Evolutionary conservation across 2,113 vertebrate species (phyloP).

Genomic region (Cyphomyrus discorhynchus): DNA sequence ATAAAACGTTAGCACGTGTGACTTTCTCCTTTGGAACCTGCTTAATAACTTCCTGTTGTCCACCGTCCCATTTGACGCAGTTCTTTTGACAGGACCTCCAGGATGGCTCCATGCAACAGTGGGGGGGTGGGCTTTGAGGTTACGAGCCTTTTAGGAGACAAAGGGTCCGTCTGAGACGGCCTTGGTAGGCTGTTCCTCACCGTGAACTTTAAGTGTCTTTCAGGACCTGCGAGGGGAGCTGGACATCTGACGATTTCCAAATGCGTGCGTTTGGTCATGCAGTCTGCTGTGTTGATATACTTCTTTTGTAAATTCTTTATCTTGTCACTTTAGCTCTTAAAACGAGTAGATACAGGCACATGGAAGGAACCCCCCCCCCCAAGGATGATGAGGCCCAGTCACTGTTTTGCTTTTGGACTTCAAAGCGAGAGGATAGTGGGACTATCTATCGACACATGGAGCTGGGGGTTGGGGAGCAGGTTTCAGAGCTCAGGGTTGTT

Average conservation of each 20-base stretch:
- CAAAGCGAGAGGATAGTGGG: background rate
- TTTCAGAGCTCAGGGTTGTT: background rate
- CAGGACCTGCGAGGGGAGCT: background rate
- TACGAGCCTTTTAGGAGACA: background rate
- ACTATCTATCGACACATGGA: background rate
- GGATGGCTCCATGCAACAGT: background rate
- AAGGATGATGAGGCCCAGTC: background rate
- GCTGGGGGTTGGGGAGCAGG: background rate
- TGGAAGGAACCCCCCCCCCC: background rate
- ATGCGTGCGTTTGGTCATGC: background rate
- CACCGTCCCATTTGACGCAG: background rate
- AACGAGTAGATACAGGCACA: background rate
- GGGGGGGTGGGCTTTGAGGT: background rate
- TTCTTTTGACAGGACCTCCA: constrained; percentile 2
- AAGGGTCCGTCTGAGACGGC: background rate
- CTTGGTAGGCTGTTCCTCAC: background rate
- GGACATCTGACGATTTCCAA: background rate
- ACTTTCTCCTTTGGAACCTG: background rate
- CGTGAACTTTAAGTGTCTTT: background rate
- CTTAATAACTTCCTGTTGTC: background rate
- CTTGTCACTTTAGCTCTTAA: background rate
- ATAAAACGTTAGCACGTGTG: background rate
- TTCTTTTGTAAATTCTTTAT: background rate
- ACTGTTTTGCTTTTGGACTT: background rate
- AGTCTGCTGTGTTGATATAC: background rate